Conservation (phyloP, 1,140 invertebrate genomes). For the Aethina tumida region DNA sequence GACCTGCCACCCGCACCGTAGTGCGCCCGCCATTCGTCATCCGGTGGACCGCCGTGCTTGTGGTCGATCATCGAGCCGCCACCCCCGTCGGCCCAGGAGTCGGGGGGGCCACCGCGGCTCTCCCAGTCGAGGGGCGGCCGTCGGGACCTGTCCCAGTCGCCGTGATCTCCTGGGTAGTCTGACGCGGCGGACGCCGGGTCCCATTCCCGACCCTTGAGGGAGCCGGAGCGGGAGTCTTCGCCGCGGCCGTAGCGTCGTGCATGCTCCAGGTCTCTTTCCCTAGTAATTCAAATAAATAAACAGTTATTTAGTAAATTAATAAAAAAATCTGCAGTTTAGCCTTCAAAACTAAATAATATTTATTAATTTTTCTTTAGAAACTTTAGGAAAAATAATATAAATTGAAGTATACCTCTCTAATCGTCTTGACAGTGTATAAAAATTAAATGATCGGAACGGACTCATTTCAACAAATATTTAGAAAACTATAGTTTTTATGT, state of each 20-base stretch:
- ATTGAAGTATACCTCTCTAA: no score
- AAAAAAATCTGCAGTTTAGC: no score
- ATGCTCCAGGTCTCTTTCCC: constrained; percentile 11
- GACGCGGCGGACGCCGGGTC: constrained; percentile 24
- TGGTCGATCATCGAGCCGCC: no score
- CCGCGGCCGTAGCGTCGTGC: constrained; percentile 23
- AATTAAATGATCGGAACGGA: no score
- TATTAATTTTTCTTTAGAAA: no score
- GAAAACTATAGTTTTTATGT: no score
- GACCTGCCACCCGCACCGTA: constrained; percentile 19
- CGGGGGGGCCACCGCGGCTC: constrained; percentile 20
- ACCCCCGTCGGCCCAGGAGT: no score
- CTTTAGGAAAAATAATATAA: no score
- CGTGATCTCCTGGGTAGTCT: no score
- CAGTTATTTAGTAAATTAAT: background rate
- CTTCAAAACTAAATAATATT: no score
- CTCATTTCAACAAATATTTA: no score
- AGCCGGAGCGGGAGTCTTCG: constrained; percentile 19
- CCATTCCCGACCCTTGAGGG: constrained; percentile 22
- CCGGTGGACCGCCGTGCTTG: constrained; percentile 12
- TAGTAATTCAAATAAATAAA: background rate
- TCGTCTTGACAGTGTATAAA: no score
- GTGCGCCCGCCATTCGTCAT: constrained; percentile 34
- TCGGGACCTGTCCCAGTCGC: constrained; percentile 30
- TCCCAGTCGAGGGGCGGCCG: constrained; percentile 29